phyloP scores from a whole-genome alignment of 2,888 invertebrate species.

The Unio pictorum region DNA sequence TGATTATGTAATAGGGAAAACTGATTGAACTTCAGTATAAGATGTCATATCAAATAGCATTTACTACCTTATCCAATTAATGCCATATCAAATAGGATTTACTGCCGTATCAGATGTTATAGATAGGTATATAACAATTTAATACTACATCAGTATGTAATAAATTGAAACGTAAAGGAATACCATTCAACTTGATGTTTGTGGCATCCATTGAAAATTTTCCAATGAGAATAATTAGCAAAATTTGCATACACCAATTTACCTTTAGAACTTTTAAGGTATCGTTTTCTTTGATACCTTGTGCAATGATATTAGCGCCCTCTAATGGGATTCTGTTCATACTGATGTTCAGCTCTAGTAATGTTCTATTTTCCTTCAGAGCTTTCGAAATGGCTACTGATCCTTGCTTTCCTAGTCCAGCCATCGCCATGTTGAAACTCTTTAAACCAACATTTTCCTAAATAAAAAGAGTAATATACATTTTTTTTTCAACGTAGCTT shows the following conservation, averaged over 20 bases:
- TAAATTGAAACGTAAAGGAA: too few relatives aligned
- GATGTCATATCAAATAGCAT: too few relatives aligned
- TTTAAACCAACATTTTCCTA: conserved; percentile 66
- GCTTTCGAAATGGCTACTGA: conserved; percentile 59
- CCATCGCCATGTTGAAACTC: conserved; percentile 63
- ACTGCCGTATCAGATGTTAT: too few relatives aligned
- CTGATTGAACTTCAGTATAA: too few relatives aligned
- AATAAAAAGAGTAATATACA: not conserved
- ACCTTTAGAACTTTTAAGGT: conserved; percentile 52
- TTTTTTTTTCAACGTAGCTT: not conserved
- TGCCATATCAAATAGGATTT: too few relatives aligned
- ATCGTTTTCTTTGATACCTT: conserved; percentile 59
- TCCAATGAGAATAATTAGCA: too few relatives aligned
- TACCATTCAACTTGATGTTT: too few relatives aligned
- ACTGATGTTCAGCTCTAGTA: conserved; percentile 63
- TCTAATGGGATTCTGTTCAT: conserved; percentile 62
- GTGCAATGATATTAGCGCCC: conserved; percentile 57
- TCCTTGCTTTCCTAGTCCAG: conserved; percentile 61
- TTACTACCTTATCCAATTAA: too few relatives aligned
- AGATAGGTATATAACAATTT: too few relatives aligned
- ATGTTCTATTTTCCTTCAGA: conserved; percentile 60
- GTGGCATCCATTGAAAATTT: too few relatives aligned
- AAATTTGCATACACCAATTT: not conserved
- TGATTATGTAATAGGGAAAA: too few relatives aligned
- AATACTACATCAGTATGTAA: too few relatives aligned